These are phyloP conservation scores for Lepidurus arcticus DNA, from an alignment of 1,140 invertebrate species.

Conservation along the genomic window DNA sequence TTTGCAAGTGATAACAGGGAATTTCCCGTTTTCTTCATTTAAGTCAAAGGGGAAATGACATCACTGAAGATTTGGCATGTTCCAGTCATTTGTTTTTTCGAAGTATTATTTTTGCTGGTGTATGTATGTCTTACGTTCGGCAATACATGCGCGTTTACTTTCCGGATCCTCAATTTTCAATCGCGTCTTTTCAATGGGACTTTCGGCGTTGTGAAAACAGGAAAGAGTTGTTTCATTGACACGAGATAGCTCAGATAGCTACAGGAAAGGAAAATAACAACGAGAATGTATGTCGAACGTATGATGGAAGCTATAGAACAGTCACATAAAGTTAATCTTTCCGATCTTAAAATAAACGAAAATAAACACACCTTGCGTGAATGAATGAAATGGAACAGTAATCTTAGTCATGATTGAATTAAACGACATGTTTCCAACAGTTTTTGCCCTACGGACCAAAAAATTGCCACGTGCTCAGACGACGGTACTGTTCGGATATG, in stretches of 20 bases:
- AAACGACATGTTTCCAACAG: constrained; percentile 50
- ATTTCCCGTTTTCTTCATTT: background rate
- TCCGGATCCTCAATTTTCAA: background rate
- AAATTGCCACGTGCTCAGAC: constrained; percentile 98
- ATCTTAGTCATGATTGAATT: background rate
- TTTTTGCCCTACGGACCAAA: constrained; percentile 97
- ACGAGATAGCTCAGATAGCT: background rate
- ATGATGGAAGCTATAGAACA: background rate
- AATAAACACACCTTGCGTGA: background rate
- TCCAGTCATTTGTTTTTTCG: background rate
- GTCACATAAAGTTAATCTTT: background rate
- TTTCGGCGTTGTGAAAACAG: background rate
- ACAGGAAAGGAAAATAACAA: constrained; percentile 9
- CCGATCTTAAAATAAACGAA: too few species aligned
- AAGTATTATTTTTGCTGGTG: background rate
- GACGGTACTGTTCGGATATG: constrained; percentile 97
- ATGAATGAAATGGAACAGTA: background rate
- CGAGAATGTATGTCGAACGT: constrained; percentile 8
- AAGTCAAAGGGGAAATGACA: background rate
- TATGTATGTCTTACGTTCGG: constrained; percentile 20
- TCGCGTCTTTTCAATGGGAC: background rate
- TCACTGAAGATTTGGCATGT: background rate
- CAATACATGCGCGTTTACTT: constrained; percentile 8
- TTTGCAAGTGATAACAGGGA: constrained; percentile 7
- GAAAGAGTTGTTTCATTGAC: background rate